These are phyloP conservation scores for Eubasilissa regina DNA, from an alignment of 1,140 invertebrate species.

Conservation along the genomic window DNA sequence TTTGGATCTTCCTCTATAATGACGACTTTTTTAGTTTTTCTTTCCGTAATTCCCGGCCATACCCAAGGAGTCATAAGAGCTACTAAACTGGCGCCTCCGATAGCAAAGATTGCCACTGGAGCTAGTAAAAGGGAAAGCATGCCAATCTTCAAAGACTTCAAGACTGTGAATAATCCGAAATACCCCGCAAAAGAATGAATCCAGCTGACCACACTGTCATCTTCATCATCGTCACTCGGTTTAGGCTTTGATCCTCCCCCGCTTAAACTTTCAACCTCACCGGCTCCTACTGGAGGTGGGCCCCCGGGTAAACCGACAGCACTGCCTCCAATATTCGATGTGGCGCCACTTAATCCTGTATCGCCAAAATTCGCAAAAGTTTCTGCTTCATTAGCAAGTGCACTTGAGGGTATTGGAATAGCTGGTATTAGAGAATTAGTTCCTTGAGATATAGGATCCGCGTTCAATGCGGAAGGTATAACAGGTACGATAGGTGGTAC, in stretches of 20 bases:
- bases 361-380: too few species aligned
- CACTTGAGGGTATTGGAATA: too few species aligned
- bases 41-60: conserved; percentile 58
- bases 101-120: conserved; percentile 62
- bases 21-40: conserved; percentile 46
- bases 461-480: too few species aligned
- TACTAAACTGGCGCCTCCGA: conserved; percentile 58
- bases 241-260: not conserved
- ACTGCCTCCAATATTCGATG: not conserved
- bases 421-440: too few species aligned
- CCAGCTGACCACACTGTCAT: conserved; percentile 46
- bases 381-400: too few species aligned
- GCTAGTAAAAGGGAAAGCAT: conserved; percentile 63
- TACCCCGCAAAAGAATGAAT: conserved; percentile 47
- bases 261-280: not conserved
- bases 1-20: conserved; percentile 19
- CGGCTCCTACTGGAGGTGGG: not conserved
- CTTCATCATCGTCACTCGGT: conserved; percentile 33
- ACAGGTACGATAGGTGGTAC: conserved; percentile 4
- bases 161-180: conserved; percentile 56
- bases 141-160: conserved; percentile 61
- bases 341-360: too few species aligned
- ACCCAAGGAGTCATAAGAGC: conserved; percentile 62
- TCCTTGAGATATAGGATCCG: too few species aligned
- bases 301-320: not conserved